These are phyloP conservation scores for Venustaconcha ellipsiformis DNA, from an alignment of 1,140 invertebrate genomes.

Conservation along the genomic window DNA sequence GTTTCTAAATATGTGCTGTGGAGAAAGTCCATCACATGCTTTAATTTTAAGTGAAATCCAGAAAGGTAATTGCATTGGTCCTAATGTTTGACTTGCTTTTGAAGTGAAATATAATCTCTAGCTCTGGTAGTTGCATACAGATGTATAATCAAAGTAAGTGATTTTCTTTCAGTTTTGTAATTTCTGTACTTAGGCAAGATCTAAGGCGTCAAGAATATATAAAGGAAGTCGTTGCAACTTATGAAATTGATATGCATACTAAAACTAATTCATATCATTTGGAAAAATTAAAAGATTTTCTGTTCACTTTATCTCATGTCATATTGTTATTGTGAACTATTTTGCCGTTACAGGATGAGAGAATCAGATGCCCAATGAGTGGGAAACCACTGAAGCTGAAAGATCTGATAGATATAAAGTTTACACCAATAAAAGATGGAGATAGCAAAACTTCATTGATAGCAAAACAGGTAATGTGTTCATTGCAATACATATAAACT, in stretches of 20 bases:
- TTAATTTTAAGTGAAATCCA: no score
- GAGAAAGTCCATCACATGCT: no score
- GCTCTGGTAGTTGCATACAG: no score
- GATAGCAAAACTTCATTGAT: slow-evolving; percentile 74
- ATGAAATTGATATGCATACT: neutral
- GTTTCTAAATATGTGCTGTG: no score
- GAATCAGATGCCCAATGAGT: slow-evolving; percentile 94
- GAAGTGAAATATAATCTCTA: no score
- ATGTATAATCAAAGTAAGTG: neutral
- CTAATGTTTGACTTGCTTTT: no score
- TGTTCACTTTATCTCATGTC: neutral
- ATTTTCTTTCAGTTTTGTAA: neutral
- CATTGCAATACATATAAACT: neutral
- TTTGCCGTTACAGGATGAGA: slow-evolving; percentile 75
- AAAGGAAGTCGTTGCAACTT: neutral
- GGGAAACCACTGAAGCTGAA: slow-evolving; percentile 90
- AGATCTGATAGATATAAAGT: slow-evolving; percentile 94
- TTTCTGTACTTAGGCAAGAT: neutral
- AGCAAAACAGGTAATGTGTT: slow-evolving; percentile 63
- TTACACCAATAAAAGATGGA: slow-evolving; percentile 83
- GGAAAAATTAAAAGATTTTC: neutral
- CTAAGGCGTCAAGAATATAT: neutral
- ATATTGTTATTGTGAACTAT: slow-evolving; percentile 22
- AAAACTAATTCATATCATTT: neutral
- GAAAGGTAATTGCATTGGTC: no score